Percentiles rank a stretch among this genome's conserved stretches.
Conservation (phyloP, 2,888 invertebrate species). For the Eupithecia abbreviata region DNA sequence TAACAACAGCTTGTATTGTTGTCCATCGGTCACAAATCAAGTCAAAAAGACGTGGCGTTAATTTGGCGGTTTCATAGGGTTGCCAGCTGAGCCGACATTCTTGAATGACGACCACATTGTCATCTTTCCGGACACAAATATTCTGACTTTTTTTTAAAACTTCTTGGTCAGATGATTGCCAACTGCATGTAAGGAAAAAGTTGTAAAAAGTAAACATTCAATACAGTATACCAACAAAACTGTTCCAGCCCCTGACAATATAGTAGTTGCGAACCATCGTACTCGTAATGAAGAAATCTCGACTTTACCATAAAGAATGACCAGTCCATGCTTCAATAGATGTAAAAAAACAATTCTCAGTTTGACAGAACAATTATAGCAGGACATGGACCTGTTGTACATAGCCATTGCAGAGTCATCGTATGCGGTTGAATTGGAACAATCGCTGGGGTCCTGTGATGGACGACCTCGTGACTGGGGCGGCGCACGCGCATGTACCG, state of each 20-base stretch:
- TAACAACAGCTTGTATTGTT: slow-evolving; percentile 43
- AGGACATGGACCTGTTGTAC: slow-evolving; percentile 28
- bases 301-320: slow-evolving; percentile 29
- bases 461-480: slow-evolving; percentile 61
- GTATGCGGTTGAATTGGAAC: slow-evolving; percentile 36
- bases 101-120: neutral
- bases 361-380: slow-evolving; percentile 40
- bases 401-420: slow-evolving; percentile 35
- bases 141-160: neutral
- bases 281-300: slow-evolving; percentile 32
- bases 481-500: slow-evolving; percentile 43
- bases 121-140: neutral
- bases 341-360: slow-evolving; percentile 22
- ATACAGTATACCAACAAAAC: slow-evolving; percentile 19
- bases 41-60: slow-evolving; percentile 33
- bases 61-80: slow-evolving; percentile 33
- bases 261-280: slow-evolving; percentile 17
- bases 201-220: slow-evolving; percentile 19
- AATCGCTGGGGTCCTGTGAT: slow-evolving; percentile 60
- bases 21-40: slow-evolving; percentile 46
- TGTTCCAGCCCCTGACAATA: slow-evolving; percentile 13
- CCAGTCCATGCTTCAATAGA: slow-evolving; percentile 17
- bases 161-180: neutral
- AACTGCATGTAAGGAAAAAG: slow-evolving; percentile 3
- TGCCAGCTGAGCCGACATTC: slow-evolving; percentile 11